Base-by-base conservation (phyloP, 2,113 vertebrate species). In the Megaceryle maxima region DNA sequence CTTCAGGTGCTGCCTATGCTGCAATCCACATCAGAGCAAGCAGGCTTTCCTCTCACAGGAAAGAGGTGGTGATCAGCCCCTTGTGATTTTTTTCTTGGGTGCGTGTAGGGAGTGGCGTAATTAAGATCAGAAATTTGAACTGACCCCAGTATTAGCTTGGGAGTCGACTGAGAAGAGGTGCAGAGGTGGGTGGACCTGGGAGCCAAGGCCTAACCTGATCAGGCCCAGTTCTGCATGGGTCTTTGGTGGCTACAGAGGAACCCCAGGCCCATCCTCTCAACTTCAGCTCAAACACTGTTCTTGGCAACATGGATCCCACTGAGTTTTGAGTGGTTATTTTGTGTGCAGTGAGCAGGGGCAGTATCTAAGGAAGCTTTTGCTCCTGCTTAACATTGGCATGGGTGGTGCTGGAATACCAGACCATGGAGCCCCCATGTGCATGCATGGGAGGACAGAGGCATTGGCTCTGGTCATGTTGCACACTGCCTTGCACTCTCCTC, bases 41-140 rank as follows among this genome's bases (percentile, higher is more conserved):
- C 29, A 82, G 56, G 43, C 11, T 4, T 0, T 31, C 43, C 28
- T 62, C 13, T 66, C 41, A 50, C 59, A 77, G 90, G 83, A 68
- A 66, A 90, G 33, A 83, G 76, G 41, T 7, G 72, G 51, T n/a
- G 50, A 75, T 70, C 76, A 86, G 68, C n/a, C 50, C 43, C 63
- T 74, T 59, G 60, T 5, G 6, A 26, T 33, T 53, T 44, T 59
- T 48, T 86, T 69, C 50, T 20, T 46, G 18, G 12, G 46, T 48
- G 39, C 0, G 0, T 21, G 22, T n/a, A 92, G 59, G 59, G 50
- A 87, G 93, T 72, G 78, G 83, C 0, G 0, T 74, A 92, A 94
- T 68, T 86, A 88, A 55, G 50, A 64, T 18, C 0, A 0, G 80
- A 74, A 81, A 74, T 76, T 88, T 41, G 64, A 90, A 41, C 60